These are phyloP conservation scores for Zeus faber DNA, from an alignment of 2,113 vertebrate genomes.

Conservation along the genomic window DNA sequence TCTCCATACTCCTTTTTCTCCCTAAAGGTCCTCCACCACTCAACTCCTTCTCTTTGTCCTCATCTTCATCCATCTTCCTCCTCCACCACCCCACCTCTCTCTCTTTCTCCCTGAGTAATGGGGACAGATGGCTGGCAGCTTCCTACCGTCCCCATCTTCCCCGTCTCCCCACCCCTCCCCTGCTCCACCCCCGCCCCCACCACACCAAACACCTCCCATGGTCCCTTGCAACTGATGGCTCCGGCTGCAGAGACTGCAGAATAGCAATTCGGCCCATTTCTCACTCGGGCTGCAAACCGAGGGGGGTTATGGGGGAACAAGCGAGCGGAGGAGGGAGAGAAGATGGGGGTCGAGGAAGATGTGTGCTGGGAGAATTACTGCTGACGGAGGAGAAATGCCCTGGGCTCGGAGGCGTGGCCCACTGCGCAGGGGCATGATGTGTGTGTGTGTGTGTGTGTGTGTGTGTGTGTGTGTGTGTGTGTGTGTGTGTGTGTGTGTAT, in stretches of 20 bases:
- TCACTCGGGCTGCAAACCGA: too few relatives aligned
- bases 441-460: constrained; percentile 23
- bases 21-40: too few relatives aligned
- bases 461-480: constrained; percentile 45
- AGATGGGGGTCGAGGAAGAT: constrained; percentile 39
- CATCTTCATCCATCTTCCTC: too few relatives aligned
- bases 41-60: too few relatives aligned
- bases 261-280: too few relatives aligned
- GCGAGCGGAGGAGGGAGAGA: constrained; percentile 5
- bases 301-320: constrained; percentile 39
- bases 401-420: too few relatives aligned
- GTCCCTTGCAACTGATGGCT: too few relatives aligned
- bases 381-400: constrained; percentile 67
- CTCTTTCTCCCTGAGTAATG: constrained; percentile 62
- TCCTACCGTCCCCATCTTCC: constrained; percentile 7
- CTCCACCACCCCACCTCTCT: too few relatives aligned
- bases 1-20: too few relatives aligned
- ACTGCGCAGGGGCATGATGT: too few relatives aligned
- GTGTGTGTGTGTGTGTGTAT: constrained; percentile 18
- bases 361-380: constrained; percentile 55
- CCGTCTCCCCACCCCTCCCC: constrained; percentile 44
- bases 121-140: constrained; percentile 62
- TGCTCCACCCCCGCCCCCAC: constrained; percentile 46
- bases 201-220: too few relatives aligned
- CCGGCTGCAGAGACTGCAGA: too few relatives aligned